Conservation (phyloP, 2,888 invertebrate genomes). For the Lysandra bellargus region DNA sequence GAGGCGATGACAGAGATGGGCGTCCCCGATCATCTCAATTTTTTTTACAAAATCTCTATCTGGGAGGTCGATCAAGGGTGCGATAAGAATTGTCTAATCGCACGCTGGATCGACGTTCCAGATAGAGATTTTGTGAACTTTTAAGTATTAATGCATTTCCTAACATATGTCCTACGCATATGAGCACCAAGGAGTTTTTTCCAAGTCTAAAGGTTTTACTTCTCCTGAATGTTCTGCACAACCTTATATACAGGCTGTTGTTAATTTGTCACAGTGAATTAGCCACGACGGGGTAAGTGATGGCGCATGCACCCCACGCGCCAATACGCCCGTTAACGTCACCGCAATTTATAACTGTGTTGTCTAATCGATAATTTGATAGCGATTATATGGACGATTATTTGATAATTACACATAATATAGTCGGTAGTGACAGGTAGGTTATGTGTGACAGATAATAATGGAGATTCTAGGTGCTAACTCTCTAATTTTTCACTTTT, state of each 20-base stretch:
- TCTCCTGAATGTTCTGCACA: neutral
- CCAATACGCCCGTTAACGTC: constrained; percentile 77
- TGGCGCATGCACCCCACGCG: constrained; percentile 77
- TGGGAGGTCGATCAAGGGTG: no score
- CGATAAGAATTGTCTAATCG: no score
- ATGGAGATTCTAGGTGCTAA: neutral
- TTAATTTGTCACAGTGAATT: constrained; percentile 81
- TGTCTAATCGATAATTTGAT: constrained; percentile 42
- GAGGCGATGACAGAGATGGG: no score
- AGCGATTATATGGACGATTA: constrained; percentile 6
- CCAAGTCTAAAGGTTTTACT: neutral
- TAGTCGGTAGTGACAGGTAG: neutral
- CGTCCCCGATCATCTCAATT: no score
- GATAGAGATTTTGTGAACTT: no score
- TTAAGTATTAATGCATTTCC: no score
- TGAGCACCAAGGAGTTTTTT: no score
- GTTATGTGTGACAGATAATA: neutral
- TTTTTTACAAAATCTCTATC: no score
- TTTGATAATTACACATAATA: constrained; percentile 6
- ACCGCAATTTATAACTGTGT: constrained; percentile 70
- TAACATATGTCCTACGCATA: no score
- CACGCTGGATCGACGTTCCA: no score
- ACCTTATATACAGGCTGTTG: constrained; percentile 54
- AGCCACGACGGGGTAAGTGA: constrained; percentile 76
- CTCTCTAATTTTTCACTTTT: neutral